These are phyloP conservation scores for Propithecus deckenii DNA, from an alignment of 2,797 vertebrate genomes.

Conservation along the genomic window DNA sequence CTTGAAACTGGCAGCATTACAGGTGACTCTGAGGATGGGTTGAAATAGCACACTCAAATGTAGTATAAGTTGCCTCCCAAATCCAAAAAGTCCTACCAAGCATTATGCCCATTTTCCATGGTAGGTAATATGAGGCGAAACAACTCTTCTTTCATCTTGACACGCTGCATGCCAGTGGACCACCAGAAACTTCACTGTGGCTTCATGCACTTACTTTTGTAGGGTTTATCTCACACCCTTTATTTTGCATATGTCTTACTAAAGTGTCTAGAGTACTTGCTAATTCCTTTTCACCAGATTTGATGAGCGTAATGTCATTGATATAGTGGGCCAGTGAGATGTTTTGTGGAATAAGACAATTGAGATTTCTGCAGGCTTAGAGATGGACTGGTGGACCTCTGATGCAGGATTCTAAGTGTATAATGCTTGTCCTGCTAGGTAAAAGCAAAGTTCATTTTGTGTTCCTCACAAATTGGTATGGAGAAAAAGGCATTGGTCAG, in stretches of 20 bases:
- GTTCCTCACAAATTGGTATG: neutral
- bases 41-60: neutral
- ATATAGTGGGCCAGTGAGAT: neutral
- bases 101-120: neutral
- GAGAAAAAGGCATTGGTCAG: neutral
- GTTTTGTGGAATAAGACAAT: neutral
- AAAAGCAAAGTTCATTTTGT: neutral
- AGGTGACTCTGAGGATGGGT: neutral
- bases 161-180: neutral
- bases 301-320: neutral
- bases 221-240: neutral
- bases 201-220: neutral
- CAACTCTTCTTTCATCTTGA: neutral
- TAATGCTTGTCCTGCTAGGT: neutral
- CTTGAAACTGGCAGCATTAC: neutral
- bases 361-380: neutral
- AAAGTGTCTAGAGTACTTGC: neutral
- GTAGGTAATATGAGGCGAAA: neutral
- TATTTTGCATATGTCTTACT: neutral
- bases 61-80: neutral
- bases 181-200: neutral
- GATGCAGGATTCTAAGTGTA: neutral
- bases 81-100: neutral
- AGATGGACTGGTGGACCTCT: neutral
- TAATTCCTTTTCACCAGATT: neutral